Evolutionary conservation across 2,888 invertebrate genomes (phyloP).

Genomic region (Plagodis pulveraria): DNA sequence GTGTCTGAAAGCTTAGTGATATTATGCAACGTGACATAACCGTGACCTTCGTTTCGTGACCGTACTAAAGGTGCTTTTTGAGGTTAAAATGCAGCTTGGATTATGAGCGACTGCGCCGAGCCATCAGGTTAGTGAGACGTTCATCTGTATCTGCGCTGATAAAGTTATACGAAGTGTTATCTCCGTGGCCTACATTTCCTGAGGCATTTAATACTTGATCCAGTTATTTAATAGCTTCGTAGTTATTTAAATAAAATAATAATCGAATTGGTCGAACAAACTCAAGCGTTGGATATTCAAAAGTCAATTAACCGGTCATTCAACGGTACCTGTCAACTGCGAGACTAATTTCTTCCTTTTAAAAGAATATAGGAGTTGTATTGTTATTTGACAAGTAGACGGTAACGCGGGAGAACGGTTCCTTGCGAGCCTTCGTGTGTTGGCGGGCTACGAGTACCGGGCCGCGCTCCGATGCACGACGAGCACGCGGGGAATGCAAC

Average conservation of each 20-base stretch:
- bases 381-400: constrained; percentile 25
- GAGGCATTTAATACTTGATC: constrained; percentile 16
- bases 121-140: constrained; percentile 78
- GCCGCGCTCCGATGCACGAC: constrained; percentile 40
- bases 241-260: not conserved
- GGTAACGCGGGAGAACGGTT: constrained; percentile 35
- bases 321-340: constrained; percentile 31
- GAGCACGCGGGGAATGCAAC: constrained; percentile 71
- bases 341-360: constrained; percentile 17
- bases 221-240: constrained; percentile 16
- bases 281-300: constrained; percentile 33
- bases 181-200: constrained; percentile 64
- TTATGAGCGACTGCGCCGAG: constrained; percentile 81
- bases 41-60: constrained; percentile 81
- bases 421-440: constrained; percentile 35
- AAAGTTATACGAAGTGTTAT: constrained; percentile 59
- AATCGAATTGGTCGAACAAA: constrained; percentile 3
- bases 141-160: constrained; percentile 70
- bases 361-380: constrained; percentile 28
- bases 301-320: constrained; percentile 35
- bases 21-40: constrained; percentile 80
- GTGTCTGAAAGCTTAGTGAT: constrained; percentile 72
- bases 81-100: constrained; percentile 84
- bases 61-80: constrained; percentile 79
- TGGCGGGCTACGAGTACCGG: constrained; percentile 39